Evolutionary conservation across 2,113 vertebrate species (phyloP).

Genomic region (Felis catus): F.catus_Fca126_mat1.0 CM031419.1:105731501-105732000

Average conservation of each 20-base stretch:
- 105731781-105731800: conserved; percentile 40
- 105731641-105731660: background rate
- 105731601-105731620: background rate
- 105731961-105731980: fast-evolving
- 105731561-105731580: background rate
- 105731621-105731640: background rate
- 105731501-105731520: background rate
- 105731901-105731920: background rate
- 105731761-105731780: background rate
- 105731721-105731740: background rate
- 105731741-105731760: background rate
- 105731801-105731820: conserved; percentile 93
- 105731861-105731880: conserved; percentile 92
- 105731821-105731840: conserved; percentile 96
- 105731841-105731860: conserved; percentile 97
- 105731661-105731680: background rate
- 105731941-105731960: fast-evolving
- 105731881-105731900: conserved; percentile 94
- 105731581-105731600: background rate
- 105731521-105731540: background rate
- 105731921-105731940: background rate
- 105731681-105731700: background rate
- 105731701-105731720: background rate
- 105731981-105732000: background rate
- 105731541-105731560: too few species aligned